phyloP scores from a whole-genome alignment of 2,113 vertebrate genomes.

The Ranitomeya imitator region DNA sequence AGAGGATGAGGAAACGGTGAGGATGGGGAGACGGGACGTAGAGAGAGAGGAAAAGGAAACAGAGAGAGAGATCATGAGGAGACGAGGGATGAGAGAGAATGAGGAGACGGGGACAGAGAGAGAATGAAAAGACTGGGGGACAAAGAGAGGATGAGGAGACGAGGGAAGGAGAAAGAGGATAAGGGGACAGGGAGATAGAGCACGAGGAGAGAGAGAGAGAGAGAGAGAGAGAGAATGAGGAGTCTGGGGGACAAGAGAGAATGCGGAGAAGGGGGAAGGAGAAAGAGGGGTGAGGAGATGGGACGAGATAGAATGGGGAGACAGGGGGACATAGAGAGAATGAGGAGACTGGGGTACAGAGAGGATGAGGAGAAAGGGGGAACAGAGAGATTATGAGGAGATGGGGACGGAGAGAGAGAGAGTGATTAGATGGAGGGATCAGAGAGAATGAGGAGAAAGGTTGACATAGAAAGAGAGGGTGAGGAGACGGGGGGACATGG shows the following conservation, averaged over 20 bases:
- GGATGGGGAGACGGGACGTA: neutral
- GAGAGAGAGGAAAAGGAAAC: neutral
- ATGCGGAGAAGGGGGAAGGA: neutral
- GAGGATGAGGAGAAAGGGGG: neutral
- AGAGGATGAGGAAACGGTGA: too few species aligned
- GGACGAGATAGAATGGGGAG: neutral
- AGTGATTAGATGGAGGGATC: neutral
- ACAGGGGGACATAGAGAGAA: neutral
- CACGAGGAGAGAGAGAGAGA: neutral
- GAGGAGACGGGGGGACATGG: neutral
- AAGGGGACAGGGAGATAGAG: neutral
- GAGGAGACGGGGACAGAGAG: neutral
- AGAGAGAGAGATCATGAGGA: neutral
- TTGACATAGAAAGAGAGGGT: too few species aligned
- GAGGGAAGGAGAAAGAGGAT: neutral
- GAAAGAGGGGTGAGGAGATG: neutral
- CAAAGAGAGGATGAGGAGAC: neutral
- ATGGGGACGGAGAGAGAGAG: neutral
- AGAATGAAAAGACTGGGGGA: neutral
- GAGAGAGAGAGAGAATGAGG: neutral
- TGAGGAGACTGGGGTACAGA: neutral
- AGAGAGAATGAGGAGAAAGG: neutral
- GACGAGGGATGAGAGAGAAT: neutral
- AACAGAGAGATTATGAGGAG: neutral
- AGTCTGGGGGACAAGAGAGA: neutral